Evolutionary conservation across 2,797 vertebrate genomes (phyloP).

Genomic region (Betta splendens): DNA sequence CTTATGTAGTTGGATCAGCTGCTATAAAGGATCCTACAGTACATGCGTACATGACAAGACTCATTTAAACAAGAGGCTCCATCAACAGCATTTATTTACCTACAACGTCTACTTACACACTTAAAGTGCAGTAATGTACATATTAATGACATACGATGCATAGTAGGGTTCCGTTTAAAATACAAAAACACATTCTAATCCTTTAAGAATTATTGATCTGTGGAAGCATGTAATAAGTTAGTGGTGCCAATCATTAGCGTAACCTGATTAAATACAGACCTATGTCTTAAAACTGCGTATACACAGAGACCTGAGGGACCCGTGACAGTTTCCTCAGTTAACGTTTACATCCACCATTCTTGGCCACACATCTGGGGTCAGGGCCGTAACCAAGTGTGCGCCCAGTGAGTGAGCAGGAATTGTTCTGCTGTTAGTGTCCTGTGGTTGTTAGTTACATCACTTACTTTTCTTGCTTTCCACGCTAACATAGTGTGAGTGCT

Average conservation of each 20-base stretch:
- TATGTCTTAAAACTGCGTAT: constrained; percentile 24
- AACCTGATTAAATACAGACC: constrained; percentile 49
- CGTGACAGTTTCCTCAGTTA: constrained; percentile 46
- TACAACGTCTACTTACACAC: constrained; percentile 49
- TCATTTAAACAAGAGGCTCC: constrained; percentile 14
- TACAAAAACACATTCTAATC: constrained; percentile 59
- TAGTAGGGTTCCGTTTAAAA: constrained; percentile 52
- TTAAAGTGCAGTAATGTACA: constrained; percentile 45
- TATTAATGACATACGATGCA: constrained; percentile 50
- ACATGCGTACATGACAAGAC: constrained; percentile 29
- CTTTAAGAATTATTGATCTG: constrained; percentile 53
- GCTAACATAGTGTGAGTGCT: constrained; percentile 3
- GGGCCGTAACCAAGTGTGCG: constrained; percentile 31
- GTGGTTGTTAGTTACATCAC: neutral
- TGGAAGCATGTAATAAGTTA: constrained; percentile 32
- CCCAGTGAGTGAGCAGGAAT: constrained; percentile 9
- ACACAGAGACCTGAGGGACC: constrained; percentile 48
- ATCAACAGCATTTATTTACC: constrained; percentile 41
- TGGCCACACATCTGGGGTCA: constrained; percentile 5
- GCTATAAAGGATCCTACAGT: constrained; percentile 1
- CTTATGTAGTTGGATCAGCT: constrained; percentile 11
- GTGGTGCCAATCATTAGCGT: constrained; percentile 41
- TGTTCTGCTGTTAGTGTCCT: constrained; percentile 12
- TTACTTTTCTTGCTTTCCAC: constrained; percentile 5
- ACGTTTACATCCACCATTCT: constrained; percentile 15